A percentile compares a stretch with the other conserved stretches of the same genome.
These are phyloP conservation scores for Microcebus jonahi DNA, from an alignment of 2,113 vertebrate genomes.

Conservation along the genomic window DNA sequence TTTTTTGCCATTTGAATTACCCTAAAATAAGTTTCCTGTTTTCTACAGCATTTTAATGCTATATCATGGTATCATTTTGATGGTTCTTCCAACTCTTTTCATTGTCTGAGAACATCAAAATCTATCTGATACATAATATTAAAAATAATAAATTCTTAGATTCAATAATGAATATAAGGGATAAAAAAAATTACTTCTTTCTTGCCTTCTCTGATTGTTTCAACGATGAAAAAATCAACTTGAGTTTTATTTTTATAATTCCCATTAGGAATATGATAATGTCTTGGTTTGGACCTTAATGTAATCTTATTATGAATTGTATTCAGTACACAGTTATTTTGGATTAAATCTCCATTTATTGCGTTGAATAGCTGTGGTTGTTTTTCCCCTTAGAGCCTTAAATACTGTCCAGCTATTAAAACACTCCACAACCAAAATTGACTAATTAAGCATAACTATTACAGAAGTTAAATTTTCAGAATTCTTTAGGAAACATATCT, in stretches of 20 bases:
- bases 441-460: neutral
- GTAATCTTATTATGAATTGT: neutral
- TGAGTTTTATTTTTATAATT: neutral
- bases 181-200: neutral
- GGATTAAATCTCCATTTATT: neutral
- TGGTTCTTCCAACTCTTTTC: neutral
- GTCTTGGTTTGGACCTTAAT: neutral
- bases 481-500: neutral
- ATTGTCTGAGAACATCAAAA: neutral
- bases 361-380: neutral
- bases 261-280: neutral
- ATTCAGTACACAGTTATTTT: neutral
- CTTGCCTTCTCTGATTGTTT: neutral
- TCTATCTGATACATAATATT: slow-evolving; percentile 4
- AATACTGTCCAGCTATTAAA: neutral
- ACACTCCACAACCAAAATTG: neutral
- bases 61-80: neutral
- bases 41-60: neutral
- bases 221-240: neutral
- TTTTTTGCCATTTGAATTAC: neutral
- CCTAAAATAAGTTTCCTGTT: neutral
- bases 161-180: neutral
- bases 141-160: neutral
- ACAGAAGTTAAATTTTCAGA: neutral
- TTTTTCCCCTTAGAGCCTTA: neutral